Evolutionary conservation across 2,888 invertebrate genomes (phyloP).

Genomic region (Eurytoma californica): DNA sequence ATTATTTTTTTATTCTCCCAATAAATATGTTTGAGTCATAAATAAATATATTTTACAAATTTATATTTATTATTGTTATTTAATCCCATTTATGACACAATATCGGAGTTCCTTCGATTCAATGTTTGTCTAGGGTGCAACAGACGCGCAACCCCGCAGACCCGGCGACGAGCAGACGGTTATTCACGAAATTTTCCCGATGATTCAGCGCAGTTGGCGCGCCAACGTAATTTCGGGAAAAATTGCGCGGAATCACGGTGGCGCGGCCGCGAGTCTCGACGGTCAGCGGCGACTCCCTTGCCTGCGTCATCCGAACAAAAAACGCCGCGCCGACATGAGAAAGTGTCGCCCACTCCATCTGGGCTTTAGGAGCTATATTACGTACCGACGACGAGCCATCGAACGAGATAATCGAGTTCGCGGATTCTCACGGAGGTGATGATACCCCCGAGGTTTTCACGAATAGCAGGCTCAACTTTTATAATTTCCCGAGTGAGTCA

Average conservation of each 20-base stretch:
- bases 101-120: too few species aligned
- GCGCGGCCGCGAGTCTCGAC: background rate
- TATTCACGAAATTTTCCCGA: constrained; percentile 48
- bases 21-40: too few species aligned
- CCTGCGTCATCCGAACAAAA: constrained; percentile 32
- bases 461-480: background rate
- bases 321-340: background rate
- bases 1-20: too few species aligned
- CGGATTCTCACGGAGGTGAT: constrained; percentile 12
- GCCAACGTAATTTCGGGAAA: constrained; percentile 18
- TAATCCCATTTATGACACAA: too few species aligned
- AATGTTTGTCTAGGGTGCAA: too few species aligned
- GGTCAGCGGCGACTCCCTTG: background rate
- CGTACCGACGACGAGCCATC: too few species aligned
- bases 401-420: too few species aligned
- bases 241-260: constrained; percentile 20
- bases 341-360: background rate
- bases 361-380: too few species aligned
- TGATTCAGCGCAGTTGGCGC: constrained; percentile 24
- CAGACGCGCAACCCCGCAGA: too few species aligned
- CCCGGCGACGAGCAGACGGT: background rate
- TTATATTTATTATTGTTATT: too few species aligned
- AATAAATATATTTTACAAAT: too few species aligned
- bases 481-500: constrained; percentile 14
- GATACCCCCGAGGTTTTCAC: background rate